These are phyloP conservation scores for Lasiommata megera DNA, from an alignment of 2,888 invertebrate species.

Conservation along the genomic window DNA sequence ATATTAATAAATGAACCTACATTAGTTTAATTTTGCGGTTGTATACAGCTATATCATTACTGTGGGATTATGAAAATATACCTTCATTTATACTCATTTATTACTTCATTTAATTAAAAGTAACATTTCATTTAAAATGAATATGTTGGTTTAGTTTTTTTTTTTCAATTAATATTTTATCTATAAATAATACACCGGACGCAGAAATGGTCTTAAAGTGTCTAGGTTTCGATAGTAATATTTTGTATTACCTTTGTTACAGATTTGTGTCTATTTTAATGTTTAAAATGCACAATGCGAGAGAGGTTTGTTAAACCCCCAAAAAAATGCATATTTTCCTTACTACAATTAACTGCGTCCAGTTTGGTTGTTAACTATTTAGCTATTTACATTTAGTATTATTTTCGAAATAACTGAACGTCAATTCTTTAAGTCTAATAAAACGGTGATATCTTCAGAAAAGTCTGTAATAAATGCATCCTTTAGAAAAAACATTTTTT, in stretches of 20 bases:
- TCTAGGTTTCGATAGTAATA: not conserved
- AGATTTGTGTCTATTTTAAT: not conserved
- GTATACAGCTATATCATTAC: constrained; percentile 18
- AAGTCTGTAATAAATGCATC: constrained; percentile 28
- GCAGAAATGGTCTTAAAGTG: not conserved
- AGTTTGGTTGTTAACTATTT: not conserved
- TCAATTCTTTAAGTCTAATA: not conserved
- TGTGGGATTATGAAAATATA: constrained; percentile 19
- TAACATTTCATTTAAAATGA: constrained; percentile 16
- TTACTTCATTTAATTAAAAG: constrained; percentile 8
- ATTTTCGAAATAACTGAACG: constrained; percentile 2
- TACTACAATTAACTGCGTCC: not conserved
- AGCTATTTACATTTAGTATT: not conserved
- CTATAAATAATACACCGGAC: not conserved
- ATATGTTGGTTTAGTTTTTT: not conserved
- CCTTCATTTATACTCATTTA: not conserved
- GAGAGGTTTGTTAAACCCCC: not conserved
- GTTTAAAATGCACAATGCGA: constrained; percentile 9
- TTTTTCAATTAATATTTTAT: no score
- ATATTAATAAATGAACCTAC: constrained; percentile 15
- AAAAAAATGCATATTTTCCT: constrained; percentile 5
- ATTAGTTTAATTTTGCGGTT: constrained; percentile 15
- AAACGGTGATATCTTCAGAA: constrained; percentile 11
- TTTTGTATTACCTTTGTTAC: not conserved
- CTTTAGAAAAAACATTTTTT: constrained; percentile 18